Base-by-base conservation (phyloP, 2,888 invertebrate genomes). In the Noctua fimbriata region DNA sequence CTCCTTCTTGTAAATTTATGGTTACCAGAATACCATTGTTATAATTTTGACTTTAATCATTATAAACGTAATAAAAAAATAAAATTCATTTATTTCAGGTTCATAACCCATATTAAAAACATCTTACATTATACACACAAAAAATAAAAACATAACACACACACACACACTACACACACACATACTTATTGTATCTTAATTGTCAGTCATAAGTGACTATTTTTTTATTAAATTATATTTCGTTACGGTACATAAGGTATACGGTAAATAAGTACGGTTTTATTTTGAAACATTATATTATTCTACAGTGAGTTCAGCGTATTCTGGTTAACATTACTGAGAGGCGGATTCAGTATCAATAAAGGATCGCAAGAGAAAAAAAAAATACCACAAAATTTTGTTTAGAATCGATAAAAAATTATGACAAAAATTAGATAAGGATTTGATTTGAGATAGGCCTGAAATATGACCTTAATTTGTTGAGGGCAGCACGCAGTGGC, bases 1-100 rank as follows among this genome's bases (percentile, higher is more conserved):
- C 93, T 12, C 78, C 85, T 6, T 87, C 80, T 21, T 90, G 77
- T 66, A 92, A 91, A 85, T 87, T 90, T 32, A 76, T 76, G 76
- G 28, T 77, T 21, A 32, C 16, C 12, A 75, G 18, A 9, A 76
- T 66, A 66, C n/a, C n/a, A n/a, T 58, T 58, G 28, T 28, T 6
- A 16, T 7, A 66, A 66, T 32, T n/a, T 66, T 44, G 21, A 41
- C 1, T 63, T 63, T 32, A 18, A 28, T 24, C 1, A 60, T 60
- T 60, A 58, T 5, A 9, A 14, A 60, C 58, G 16, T 28, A n/a
- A n/a, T n/a, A n/a, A n/a, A n/a, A n/a, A n/a, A n/a, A n/a, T n/a
- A n/a, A n/a, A n/a, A n/a, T n/a, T n/a, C n/a, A n/a, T n/a, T n/a
- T n/a, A n/a, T n/a, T n/a, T n/a, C n/a, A n/a, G n/a, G n/a, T n/a